Evolutionary conservation across 2,797 vertebrate genomes (phyloP), one percentile per base, ranked within the genome.

Genomic region (Gallinago solitaria): DNA sequence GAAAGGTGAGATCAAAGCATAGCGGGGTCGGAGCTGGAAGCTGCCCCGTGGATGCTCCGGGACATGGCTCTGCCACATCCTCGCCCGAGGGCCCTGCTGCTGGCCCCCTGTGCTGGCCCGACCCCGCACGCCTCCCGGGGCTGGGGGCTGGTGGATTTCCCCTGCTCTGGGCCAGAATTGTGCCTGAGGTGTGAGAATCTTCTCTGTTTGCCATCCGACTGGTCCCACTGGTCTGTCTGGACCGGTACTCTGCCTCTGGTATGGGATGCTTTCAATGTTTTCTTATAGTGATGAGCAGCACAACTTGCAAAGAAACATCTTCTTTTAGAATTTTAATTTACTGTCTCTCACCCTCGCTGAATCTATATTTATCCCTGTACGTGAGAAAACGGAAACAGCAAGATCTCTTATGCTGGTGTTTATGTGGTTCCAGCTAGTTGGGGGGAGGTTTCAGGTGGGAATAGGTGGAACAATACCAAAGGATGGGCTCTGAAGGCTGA

Each of bases 321-420:
- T 32, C 75, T 51, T 64, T 15, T 33, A 9, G 81, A 77, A 89
- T 89, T 89, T 77, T 92, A 83, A 92, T 93, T 76, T 47, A 2
- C 84, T 47, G 95, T 93, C 95, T 96, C 79, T 96, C 94, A 86
- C 93, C 87, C 81, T 96, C 32, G 1, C 37, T 39, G 37, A 25
- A 25, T 85, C 91, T 94, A 75, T 94, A 87, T 95, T 96, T 94
- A 78, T 74, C 83, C 30, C 24, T 39, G 81, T 77, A 65, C 1
- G 59, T 85, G 92, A 91, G 87, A 87, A 86, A 83, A 94, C 21
- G 56, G 56, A 68, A 94, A 56, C 70, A 87, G 86, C 37, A 6
- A 80, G 45, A 77, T 78, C 56, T 51, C 54, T 60, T 14, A 6
- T 1, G 9, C 51, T 79, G 70, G 5, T 74, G 86, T 89, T 84